Conservation (phyloP, 2,113 vertebrate species). For the Pomatorhinus ruficollis region DNA sequence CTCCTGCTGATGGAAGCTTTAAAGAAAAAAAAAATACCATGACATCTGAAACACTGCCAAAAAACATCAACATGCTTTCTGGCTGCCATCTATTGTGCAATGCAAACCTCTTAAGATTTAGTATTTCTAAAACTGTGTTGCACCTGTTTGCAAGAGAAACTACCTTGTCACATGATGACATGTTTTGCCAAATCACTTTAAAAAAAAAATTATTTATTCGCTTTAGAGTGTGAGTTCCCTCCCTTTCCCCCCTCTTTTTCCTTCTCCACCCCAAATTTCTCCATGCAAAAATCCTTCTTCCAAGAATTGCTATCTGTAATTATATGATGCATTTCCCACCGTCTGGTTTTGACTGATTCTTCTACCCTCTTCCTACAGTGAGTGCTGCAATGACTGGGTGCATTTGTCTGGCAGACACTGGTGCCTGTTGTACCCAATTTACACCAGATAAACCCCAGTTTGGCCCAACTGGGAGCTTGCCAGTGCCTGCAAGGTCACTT, state of each 20-base stretch:
- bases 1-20: constrained; percentile 77
- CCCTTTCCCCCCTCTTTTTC: not conserved
- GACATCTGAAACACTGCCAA: constrained; percentile 74
- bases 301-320: not conserved
- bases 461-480: constrained; percentile 1
- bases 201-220: not conserved
- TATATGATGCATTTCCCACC: not conserved
- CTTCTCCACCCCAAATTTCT: not conserved
- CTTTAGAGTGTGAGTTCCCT: not conserved
- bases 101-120: constrained; percentile 67
- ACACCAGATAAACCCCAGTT: not conserved
- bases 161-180: constrained; percentile 35
- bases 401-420: not conserved
- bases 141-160: constrained; percentile 74
- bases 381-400: not conserved
- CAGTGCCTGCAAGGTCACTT: not conserved
- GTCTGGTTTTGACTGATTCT: not conserved
- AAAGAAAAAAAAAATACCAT: constrained; percentile 69
- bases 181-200: constrained; percentile 19
- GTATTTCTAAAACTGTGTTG: constrained; percentile 46
- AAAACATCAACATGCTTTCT: constrained; percentile 69
- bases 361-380: not conserved
- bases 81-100: constrained; percentile 70
- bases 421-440: not conserved
- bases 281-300: not conserved